Evolutionary conservation across 2,888 invertebrate species (phyloP), one percentile per base, ranked within the genome.

Genomic region (Chalcosyrphus nemorum): DNA sequence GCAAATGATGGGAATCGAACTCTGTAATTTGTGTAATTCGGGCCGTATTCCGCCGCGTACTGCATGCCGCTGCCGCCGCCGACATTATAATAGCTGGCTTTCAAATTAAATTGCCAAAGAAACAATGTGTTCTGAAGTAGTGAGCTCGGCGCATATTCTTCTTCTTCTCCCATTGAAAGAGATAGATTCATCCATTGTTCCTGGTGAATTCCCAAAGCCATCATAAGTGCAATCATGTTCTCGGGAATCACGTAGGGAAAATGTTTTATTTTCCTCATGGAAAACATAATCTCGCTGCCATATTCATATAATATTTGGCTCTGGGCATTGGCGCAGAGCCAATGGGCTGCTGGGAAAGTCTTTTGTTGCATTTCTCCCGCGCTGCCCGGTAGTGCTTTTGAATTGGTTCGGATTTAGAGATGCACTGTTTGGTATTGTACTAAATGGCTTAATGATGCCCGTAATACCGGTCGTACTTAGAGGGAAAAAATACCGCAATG

Each of bases 11-110:
- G 41, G 52, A 68, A 57, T 68, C 59, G 43, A 68, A 61, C 59
- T 76, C 76, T 76, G 68, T 76, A 76, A 76, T 76, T 76, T 76
- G 68, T 35, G 68, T 68, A 57, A 74, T 56, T 76, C 35, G 43
- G 57, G 38, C 59, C 47, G 54, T 17, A 54, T 13, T 59, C 43
- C 15, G 54, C 27, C n/a, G 15, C 43, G 38, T 50, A 43, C 43
- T 54, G 47, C 50, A 41, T 41, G 35, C 43, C n/a, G 27, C 38
- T n/a, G n/a, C n/a, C 4, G 35, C 24, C 32, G 59, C 50, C 50
- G 29, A 61, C 29, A 24, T 19, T 38, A 52, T 66, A 75, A 75
- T 68, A 50, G 57, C 9, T 7, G 41, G 75, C 50, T 75, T 50
- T 59, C 57, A 66, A 43, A 41, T 76, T 41, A 68, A 68, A 59